phyloP scores from a whole-genome alignment of 1,140 invertebrate species.

The Conus ventricosus region DNA sequence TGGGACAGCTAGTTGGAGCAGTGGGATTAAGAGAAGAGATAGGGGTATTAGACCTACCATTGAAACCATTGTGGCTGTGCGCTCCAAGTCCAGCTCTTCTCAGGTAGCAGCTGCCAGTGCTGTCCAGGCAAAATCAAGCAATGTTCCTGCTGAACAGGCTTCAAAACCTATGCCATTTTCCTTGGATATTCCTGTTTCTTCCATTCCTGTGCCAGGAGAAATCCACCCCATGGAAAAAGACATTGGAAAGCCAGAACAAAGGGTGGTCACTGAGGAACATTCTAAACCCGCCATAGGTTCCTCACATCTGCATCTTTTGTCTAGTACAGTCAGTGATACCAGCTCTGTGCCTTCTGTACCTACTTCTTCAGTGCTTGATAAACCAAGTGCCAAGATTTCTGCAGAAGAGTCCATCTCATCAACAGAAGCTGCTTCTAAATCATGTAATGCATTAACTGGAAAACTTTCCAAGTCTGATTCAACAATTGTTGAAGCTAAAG shows the following conservation, averaged over 20 bases:
- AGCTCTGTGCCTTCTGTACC: background rate
- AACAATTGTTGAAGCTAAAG: background rate
- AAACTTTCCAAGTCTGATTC: background rate
- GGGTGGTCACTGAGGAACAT: background rate
- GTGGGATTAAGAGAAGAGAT: background rate
- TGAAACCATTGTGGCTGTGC: conserved; percentile 18
- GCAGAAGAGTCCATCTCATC: background rate
- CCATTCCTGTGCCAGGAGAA: conserved; percentile 2
- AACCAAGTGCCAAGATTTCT: background rate
- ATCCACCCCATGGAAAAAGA: background rate
- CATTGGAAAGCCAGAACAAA: background rate
- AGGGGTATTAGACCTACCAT: conserved; percentile 1
- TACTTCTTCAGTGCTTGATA: background rate
- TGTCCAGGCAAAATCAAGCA: background rate
- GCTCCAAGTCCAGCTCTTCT: background rate
- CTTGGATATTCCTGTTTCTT: background rate
- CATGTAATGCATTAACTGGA: background rate
- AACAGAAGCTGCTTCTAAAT: background rate
- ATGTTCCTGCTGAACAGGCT: background rate
- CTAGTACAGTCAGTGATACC: background rate
- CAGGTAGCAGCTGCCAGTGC: background rate
- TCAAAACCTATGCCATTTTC: background rate
- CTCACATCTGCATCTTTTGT: background rate
- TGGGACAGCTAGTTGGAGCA: conserved; percentile 13
- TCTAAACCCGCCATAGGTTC: background rate